Base-by-base conservation (phyloP, 2,888 invertebrate genomes). In the Smittia sp. region DNA sequence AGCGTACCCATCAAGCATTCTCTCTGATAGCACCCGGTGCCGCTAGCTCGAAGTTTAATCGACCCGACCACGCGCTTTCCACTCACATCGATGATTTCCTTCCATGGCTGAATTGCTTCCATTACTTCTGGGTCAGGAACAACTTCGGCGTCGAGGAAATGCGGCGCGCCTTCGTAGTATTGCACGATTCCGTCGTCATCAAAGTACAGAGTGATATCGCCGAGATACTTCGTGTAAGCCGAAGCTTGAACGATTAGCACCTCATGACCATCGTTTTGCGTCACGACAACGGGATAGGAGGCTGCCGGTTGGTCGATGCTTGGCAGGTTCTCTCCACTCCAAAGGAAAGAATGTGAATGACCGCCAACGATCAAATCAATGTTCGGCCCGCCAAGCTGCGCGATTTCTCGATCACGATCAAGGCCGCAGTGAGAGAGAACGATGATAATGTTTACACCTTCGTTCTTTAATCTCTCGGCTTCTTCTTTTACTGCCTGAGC, bases 381-480 rank as follows among this genome's bases (percentile, higher is more conserved):
- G 39, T 88, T 86, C 0, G 87, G 85, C 1, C 90, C 86, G 46
- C 86, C 88, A 1, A 85, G 82, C 1, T 80, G 79, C 0, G 93
- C 94, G 75, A 94, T 87, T 27, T 82, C 79, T 83, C 85, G 82
- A 77, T 91, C 91, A 18, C 86, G 85, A 1, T 87, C 85, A 63
- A 91, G 84, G 1, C 94, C 94, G 68, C 91, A 88, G 79, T 95
- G 94, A 0, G 94, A 92, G n/a, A 94, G 82, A 1, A 91, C 90
- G 68, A 95, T 88, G 76, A 94, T 90, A 70, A 93, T 91, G 76
- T 92, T 88, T 1, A 92, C 86, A 0, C 88, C 89, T 76, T 87
- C 82, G 41, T 83, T 84, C 1, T 85, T 85, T 38, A 93, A 79
- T 74, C 86, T 84, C 67, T 84, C 83, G 0, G 91, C 89, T 81